Conservation (phyloP, 2,888 invertebrate species). For the Axea sp. region DNA sequence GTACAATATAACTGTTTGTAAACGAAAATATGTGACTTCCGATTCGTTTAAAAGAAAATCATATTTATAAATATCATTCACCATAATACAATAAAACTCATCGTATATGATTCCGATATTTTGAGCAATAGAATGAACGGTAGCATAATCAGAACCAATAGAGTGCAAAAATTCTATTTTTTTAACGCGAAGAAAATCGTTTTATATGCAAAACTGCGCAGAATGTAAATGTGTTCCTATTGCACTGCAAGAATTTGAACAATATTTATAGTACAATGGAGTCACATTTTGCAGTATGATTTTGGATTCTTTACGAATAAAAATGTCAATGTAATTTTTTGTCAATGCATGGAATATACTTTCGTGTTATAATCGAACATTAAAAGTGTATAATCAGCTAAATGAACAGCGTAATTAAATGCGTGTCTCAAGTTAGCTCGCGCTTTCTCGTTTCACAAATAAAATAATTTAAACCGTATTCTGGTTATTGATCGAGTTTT, state of each 20-base stretch:
- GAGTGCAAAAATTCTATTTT: conserved; percentile 35
- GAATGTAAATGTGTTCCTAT: conserved; percentile 33
- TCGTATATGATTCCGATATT: conserved; percentile 8
- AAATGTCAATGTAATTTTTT: conserved; percentile 7
- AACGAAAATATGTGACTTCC: conserved; percentile 2
- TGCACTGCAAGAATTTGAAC: conserved; percentile 39
- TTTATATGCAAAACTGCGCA: conserved; percentile 50
- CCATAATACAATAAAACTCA: neutral
- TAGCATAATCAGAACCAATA: conserved; percentile 23
- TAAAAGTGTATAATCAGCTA: too few species aligned
- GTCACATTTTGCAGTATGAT: conserved; percentile 14
- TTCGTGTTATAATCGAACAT: too few species aligned
- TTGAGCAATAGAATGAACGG: conserved; percentile 13
- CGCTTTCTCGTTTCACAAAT: neutral
- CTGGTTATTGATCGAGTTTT: conserved; percentile 25
- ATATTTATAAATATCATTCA: conserved; percentile 15
- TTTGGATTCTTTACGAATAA: conserved; percentile 12
- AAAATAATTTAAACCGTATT: conserved; percentile 12
- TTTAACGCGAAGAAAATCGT: conserved; percentile 49
- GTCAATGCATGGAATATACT: too few species aligned
- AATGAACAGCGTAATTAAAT: too few species aligned
- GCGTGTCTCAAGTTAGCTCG: too few species aligned
- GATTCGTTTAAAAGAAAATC: conserved; percentile 2
- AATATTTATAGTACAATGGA: conserved; percentile 35
- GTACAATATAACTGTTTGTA: neutral